phyloP scores from a whole-genome alignment of 2,888 invertebrate species.

The Nomada ferruginata region DNA sequence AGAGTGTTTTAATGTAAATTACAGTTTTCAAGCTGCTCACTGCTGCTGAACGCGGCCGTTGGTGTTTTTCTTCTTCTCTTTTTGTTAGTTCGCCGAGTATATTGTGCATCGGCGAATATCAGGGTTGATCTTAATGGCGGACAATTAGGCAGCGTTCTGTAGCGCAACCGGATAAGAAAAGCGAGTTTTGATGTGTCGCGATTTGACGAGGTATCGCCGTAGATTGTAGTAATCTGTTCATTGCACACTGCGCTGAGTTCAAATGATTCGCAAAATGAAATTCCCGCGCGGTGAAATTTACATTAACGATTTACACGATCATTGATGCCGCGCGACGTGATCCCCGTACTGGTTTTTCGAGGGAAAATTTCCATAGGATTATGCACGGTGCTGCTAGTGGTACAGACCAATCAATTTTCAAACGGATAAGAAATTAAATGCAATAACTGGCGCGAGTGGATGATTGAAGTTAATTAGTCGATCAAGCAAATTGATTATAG shows the following conservation, averaged over 20 bases:
- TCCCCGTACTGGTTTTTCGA: too few species aligned
- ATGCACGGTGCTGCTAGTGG: too few species aligned
- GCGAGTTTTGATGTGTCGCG: conserved; percentile 3
- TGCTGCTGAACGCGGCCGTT: too few species aligned
- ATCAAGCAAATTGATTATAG: too few species aligned
- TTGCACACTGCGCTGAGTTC: not conserved
- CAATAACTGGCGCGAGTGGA: too few species aligned
- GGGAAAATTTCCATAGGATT: too few species aligned
- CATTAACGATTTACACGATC: too few species aligned
- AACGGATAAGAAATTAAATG: too few species aligned
- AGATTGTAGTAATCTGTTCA: conserved; percentile 3
- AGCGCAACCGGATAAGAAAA: not conserved
- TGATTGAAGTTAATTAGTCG: too few species aligned
- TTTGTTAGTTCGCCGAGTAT: too few species aligned
- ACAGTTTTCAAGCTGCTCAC: not conserved
- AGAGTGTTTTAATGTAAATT: conserved; percentile 1
- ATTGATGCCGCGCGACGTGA: too few species aligned
- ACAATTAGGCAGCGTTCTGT: not conserved
- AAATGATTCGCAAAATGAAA: not conserved
- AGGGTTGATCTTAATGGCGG: not conserved
- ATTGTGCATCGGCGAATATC: not conserved
- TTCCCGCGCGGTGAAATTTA: not conserved
- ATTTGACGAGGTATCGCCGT: not conserved
- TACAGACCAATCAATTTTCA: too few species aligned
- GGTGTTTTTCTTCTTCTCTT: not conserved